Base-by-base conservation (phyloP, 2,113 vertebrate genomes). In the Philantomba maxwellii region DNA sequence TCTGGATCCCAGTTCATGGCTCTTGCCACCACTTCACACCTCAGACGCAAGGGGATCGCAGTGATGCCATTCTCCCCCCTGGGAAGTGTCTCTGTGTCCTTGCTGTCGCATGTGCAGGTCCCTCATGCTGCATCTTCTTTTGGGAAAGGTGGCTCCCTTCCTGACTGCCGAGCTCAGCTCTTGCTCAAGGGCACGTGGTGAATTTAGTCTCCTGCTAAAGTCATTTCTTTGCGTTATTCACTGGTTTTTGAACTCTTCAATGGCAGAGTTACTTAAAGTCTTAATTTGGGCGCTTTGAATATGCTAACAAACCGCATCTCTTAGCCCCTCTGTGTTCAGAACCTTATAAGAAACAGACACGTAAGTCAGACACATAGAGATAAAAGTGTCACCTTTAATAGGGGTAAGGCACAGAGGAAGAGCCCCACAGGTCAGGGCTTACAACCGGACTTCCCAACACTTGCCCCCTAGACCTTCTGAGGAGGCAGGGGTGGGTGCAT, bases 231-330 rank as follows among this genome's bases (percentile, higher is more conserved):
- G 70, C 39, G 0, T 80, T 75, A 87, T 47, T 80, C 53, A 77
- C 26, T 85, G 64, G 9, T 91, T 98, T 97, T 86, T 43, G 92
- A 92, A 47, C 6, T 84, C 82, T 91, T 64, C 45, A 73, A 39
- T 39, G 39, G 14, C 53, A 51, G 9, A 28, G 10, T 28, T 90
- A 85, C 45, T 47, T 73, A 14, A 83, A 91, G 39, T 96, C 33
- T 91, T 95, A 43, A 80, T 64, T 45, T 85, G 70, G 58, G 39
- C 19, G n/a, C 15, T 88, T 66, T 86, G 53, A 82, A 55, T 73
- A 95, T 49, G 49, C 33, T 17, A 60, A 78, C 53, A 88, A 83
- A 77, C 39, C 0, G 13, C 7, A 87, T 57, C 9, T 78, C 30
- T 26, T 39, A n/a, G 0, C 26, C 15, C 0, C 25, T 84, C 66